Conservation (phyloP, 2,797 vertebrate species). For the Phoeniculus purpureus region DNA sequence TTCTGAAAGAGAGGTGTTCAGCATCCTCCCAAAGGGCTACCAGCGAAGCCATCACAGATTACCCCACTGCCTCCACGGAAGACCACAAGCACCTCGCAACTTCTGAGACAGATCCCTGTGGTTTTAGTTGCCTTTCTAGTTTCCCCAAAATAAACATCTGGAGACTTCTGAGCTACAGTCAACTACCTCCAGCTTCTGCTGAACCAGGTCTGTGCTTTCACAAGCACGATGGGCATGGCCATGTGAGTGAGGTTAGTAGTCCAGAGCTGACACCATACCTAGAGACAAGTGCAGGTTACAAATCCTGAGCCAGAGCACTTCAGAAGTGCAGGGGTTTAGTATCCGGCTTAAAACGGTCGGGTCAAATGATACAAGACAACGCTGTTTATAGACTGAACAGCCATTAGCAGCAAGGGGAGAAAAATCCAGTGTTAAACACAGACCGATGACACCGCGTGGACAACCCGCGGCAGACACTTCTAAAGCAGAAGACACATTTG, state of each 20-base stretch:
- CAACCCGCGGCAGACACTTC: not conserved
- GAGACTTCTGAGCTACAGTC: not conserved
- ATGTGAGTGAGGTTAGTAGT: rapidly evolving
- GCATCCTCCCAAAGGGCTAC: not conserved
- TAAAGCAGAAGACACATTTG: not conserved
- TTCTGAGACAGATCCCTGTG: not conserved
- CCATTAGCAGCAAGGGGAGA: not conserved
- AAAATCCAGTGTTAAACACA: not conserved
- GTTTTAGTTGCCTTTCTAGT: not conserved
- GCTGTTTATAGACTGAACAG: not conserved
- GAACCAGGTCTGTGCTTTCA: not conserved
- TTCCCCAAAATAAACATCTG: not conserved
- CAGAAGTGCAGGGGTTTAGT: not conserved
- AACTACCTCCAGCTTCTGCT: not conserved
- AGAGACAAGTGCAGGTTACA: constrained; percentile 21
- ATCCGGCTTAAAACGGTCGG: not conserved
- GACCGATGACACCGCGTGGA: not conserved
- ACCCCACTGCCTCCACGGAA: not conserved
- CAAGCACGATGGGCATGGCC: not conserved
- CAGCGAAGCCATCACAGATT: rapidly evolving
- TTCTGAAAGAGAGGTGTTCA: not conserved
- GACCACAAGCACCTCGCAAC: not conserved
- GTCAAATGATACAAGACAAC: not conserved
- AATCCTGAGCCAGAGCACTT: not conserved
- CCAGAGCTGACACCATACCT: not conserved